These are phyloP conservation scores for Capitella teleta DNA, from an alignment of 1,140 invertebrate species.

Conservation along the genomic window DNA sequence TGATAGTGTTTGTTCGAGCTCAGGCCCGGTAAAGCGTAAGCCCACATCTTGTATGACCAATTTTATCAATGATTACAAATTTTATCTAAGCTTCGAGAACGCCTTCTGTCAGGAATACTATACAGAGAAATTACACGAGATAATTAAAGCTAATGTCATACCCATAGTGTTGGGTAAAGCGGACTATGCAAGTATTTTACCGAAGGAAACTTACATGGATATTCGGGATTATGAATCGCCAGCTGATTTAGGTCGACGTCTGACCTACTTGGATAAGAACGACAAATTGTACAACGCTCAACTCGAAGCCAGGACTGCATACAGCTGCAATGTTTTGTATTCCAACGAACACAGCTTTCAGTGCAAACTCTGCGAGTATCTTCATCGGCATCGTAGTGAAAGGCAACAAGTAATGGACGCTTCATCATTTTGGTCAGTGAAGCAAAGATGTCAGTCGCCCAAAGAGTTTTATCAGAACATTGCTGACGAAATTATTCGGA, in stretches of 20 bases:
- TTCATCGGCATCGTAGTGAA: conserved; percentile 1
- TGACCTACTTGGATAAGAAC: conserved; percentile 17
- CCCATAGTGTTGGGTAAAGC: conserved; percentile 44
- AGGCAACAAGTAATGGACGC: conserved; percentile 1
- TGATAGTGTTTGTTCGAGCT: no score
- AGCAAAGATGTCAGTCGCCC: no score
- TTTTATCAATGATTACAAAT: conserved; percentile 87
- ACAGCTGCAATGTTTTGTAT: background rate
- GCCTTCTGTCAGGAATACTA: conserved; percentile 44
- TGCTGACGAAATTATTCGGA: no score
- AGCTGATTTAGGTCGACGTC: conserved; percentile 21
- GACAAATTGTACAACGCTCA: conserved; percentile 29
- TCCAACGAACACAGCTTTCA: background rate
- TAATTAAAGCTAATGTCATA: conserved; percentile 22
- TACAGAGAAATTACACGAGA: conserved; percentile 47
- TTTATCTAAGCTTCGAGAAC: conserved; percentile 80
- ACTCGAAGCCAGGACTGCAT: conserved; percentile 59
- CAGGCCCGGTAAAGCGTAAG: conserved; percentile 43
- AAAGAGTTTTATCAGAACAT: no score
- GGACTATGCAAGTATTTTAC: conserved; percentile 26
- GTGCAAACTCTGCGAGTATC: background rate
- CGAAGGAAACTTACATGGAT: conserved; percentile 40
- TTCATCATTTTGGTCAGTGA: background rate
- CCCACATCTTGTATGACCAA: conserved; percentile 48
- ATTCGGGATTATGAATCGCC: conserved; percentile 22